These are phyloP conservation scores for Rhegmatorhina hoffmannsi DNA, from an alignment of 2,113 vertebrate genomes.

Conservation along the genomic window DNA sequence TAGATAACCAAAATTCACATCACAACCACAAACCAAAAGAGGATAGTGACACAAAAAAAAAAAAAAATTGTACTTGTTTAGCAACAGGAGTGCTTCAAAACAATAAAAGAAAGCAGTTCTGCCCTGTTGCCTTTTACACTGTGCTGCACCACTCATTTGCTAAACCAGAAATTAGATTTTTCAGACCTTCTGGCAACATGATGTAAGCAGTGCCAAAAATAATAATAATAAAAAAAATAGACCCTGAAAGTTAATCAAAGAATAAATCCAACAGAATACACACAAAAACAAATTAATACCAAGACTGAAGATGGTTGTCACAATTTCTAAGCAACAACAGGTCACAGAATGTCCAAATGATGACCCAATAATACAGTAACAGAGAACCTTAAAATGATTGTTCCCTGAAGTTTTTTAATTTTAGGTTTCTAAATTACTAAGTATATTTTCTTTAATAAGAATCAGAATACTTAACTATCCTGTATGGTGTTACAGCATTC, in stretches of 20 bases:
- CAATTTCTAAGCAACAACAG: conserved; percentile 17
- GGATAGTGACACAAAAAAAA: not conserved
- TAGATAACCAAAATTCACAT: not conserved
- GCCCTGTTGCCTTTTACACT: not conserved
- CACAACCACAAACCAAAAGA: not conserved
- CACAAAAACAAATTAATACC: not conserved
- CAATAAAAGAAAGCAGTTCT: not conserved
- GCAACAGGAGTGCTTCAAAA: not conserved
- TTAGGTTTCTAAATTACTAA: not conserved
- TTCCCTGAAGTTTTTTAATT: not conserved
- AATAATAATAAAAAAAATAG: not conserved
- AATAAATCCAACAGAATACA: not conserved
- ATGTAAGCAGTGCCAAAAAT: not conserved
- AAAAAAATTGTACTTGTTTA: not conserved
- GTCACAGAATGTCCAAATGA: conserved; percentile 5
- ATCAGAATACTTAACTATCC: not conserved
- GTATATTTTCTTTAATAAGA: not conserved
- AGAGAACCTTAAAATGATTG: not conserved
- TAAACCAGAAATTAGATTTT: not conserved
- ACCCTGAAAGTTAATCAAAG: not conserved
- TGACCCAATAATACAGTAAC: not conserved
- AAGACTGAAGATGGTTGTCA: conserved; percentile 10
- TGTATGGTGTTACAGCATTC: not conserved
- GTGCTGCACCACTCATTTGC: not conserved
- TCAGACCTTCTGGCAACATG: not conserved